phyloP scores from a whole-genome alignment of 2,113 vertebrate genomes.

The Caretta caretta region DNA sequence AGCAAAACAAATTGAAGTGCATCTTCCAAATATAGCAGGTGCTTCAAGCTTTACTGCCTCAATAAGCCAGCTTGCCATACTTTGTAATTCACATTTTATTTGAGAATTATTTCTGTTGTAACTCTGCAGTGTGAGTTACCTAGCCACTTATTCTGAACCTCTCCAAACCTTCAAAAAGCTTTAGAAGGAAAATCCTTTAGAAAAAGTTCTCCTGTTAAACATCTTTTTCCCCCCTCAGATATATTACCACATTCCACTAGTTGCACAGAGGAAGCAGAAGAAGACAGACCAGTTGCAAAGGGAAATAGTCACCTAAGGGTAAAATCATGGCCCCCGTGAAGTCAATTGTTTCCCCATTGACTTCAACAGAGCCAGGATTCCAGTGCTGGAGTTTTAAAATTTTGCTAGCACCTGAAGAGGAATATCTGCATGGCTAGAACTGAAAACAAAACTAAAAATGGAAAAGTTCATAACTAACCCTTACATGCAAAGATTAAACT shows the following conservation, averaged over 20 bases:
- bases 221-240: neutral
- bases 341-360: neutral
- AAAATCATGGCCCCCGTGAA: neutral
- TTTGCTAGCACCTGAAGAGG: neutral
- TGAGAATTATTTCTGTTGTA: neutral
- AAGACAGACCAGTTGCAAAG: neutral
- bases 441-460: neutral
- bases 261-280: neutral
- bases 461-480: neutral
- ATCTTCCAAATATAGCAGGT: neutral
- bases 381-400: neutral
- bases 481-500: neutral
- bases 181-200: neutral
- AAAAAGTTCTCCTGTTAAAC: neutral
- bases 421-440: neutral
- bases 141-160: neutral
- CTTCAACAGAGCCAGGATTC: neutral
- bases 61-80: neutral
- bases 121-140: neutral
- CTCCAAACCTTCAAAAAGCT: neutral
- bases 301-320: neutral
- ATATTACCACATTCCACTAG: neutral
- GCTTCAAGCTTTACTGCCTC: neutral
- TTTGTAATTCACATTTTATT: neutral
- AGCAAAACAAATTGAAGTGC: neutral